phyloP scores from a whole-genome alignment of 2,113 vertebrate genomes.

The Tragulus kanchil region DNA sequence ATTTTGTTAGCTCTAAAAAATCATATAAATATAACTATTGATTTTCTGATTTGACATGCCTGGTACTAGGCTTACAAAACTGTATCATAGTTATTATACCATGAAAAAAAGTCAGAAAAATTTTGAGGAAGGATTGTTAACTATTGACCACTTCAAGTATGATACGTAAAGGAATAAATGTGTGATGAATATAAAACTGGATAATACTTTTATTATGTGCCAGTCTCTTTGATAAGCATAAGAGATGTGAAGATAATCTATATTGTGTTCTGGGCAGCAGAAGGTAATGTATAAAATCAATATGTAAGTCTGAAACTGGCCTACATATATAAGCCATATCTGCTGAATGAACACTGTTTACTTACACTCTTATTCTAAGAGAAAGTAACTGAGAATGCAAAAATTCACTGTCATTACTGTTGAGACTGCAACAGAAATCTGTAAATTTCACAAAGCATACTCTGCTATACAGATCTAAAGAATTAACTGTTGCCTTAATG shows the following conservation, averaged over 20 bases:
- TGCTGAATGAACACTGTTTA: background rate
- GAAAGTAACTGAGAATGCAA: background rate
- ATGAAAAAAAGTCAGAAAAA: conserved; percentile 13
- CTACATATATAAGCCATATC: conserved; percentile 1
- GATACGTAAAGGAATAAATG: conserved; percentile 25
- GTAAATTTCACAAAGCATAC: conserved; percentile 37
- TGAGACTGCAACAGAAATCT: background rate
- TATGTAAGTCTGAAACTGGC: conserved; percentile 20
- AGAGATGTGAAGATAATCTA: background rate
- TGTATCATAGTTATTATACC: background rate
- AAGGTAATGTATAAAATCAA: background rate
- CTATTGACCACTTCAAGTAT: conserved; percentile 27
- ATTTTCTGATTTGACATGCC: conserved; percentile 54
- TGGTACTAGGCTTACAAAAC: conserved; percentile 31
- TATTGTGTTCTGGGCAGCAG: conserved; percentile 8
- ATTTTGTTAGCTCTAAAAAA: conserved; percentile 51
- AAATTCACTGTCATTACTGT: background rate
- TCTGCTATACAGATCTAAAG: conserved; percentile 2
- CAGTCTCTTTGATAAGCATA: conserved; percentile 29
- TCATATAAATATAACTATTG: conserved; percentile 16
- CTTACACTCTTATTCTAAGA: conserved; percentile 46
- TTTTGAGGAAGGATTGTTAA: background rate
- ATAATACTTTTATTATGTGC: conserved; percentile 9
- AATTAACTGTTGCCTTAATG: conserved; percentile 45
- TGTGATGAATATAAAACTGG: background rate